These are phyloP conservation scores for Atrichornis clamosus DNA, from an alignment of 2,113 vertebrate genomes.

Conservation along the genomic window DNA sequence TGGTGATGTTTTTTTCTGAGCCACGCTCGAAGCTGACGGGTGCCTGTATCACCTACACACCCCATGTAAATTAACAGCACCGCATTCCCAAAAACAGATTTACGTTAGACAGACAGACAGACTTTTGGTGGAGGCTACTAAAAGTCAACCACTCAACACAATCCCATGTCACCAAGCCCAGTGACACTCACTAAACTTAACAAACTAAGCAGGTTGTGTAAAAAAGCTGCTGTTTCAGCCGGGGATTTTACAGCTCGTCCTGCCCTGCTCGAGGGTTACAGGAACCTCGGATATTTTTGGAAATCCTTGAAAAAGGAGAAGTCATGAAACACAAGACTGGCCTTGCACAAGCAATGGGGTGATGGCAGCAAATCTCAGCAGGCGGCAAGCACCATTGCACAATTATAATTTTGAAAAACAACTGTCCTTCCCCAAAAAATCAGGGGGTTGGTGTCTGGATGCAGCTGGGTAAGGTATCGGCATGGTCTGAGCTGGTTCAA, in stretches of 20 bases:
- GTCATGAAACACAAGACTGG: accelerated
- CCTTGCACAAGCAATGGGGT: background rate
- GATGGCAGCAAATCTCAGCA: background rate
- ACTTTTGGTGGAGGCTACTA: background rate
- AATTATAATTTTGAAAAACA: background rate
- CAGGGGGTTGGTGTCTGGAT: accelerated
- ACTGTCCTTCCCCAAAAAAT: accelerated
- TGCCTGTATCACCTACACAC: too few relatives aligned
- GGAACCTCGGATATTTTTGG: background rate
- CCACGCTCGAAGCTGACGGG: background rate
- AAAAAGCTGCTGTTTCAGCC: background rate
- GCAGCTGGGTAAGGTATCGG: accelerated
- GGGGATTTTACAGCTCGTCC: background rate
- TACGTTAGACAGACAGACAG: background rate
- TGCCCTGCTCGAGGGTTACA: accelerated
- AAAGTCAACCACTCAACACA: background rate
- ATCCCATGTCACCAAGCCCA: background rate
- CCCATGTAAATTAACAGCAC: background rate
- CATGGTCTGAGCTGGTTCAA: background rate
- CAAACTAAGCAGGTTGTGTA: background rate
- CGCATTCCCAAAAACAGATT: background rate
- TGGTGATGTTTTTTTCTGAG: background rate
- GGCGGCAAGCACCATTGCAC: background rate
- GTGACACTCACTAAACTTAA: background rate
- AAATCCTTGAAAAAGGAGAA: background rate